Conservation (phyloP, 2,113 vertebrate genomes). For the Crotalus helleri region DNA sequence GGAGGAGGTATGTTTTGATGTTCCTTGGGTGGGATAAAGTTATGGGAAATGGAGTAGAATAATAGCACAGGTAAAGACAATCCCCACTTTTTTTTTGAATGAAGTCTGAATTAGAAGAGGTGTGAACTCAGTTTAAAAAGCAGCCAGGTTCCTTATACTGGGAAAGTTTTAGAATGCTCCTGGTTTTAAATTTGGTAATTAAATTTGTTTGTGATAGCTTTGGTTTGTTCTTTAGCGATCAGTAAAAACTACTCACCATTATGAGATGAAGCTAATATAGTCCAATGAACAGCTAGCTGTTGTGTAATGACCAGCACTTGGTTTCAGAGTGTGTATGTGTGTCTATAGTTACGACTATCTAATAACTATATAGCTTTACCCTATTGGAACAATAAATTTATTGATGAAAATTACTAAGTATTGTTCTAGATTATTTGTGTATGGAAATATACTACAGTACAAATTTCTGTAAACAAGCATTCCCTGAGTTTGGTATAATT, state of each 20-base stretch:
- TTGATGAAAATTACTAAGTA: background rate
- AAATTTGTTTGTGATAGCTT: background rate
- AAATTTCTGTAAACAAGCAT: background rate
- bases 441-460: background rate
- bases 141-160: background rate
- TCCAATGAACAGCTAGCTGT: background rate
- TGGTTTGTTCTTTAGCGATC: background rate
- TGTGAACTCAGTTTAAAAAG: background rate
- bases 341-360: background rate
- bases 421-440: background rate
- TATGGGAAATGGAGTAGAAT: background rate
- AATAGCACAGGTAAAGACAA: background rate
- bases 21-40: background rate
- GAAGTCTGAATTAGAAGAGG: background rate
- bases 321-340: background rate
- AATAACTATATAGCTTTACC: background rate
- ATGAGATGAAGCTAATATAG: background rate
- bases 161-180: background rate
- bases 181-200: background rate
- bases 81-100: background rate
- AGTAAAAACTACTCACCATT: background rate
- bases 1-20: background rate
- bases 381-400: background rate
- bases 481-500: slow-evolving; percentile 2
- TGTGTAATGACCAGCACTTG: background rate